Conservation (phyloP, 1,140 invertebrate species). For the Orchesella cincta region DNA sequence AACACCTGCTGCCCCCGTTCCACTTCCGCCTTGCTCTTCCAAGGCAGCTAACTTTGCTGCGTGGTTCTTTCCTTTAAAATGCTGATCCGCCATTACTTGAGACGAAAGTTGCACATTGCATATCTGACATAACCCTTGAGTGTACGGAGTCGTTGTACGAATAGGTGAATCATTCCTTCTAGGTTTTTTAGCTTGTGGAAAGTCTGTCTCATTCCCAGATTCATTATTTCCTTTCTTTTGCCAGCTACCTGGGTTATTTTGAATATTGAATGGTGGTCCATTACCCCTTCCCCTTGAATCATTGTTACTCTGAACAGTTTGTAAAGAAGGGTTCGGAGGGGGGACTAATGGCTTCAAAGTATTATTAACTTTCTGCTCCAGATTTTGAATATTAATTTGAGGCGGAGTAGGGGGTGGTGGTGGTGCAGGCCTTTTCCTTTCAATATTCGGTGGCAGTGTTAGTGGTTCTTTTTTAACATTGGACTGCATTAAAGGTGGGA, state of each 20-base stretch:
- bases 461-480: too few species aligned
- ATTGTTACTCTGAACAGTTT: too few species aligned
- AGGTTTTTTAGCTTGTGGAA: slow-evolving; percentile 3
- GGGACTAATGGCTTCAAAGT: too few species aligned
- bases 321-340: too few species aligned
- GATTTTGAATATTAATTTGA: background rate
- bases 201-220: too few species aligned
- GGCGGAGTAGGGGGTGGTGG: background rate
- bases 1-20: background rate
- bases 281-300: too few species aligned
- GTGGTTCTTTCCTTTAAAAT: slow-evolving; percentile 37
- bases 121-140: slow-evolving; percentile 25
- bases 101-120: slow-evolving; percentile 34
- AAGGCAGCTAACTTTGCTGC: slow-evolving; percentile 10
- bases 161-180: background rate
- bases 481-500: background rate
- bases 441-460: background rate
- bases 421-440: background rate
- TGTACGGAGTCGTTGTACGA: too few species aligned
- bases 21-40: background rate
- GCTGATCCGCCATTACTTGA: slow-evolving; percentile 31
- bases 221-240: too few species aligned
- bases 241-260: too few species aligned
- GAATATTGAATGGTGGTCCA: too few species aligned
- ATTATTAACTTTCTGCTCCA: too few species aligned